These are phyloP conservation scores for Nibea coibor DNA, from an alignment of 2,113 vertebrate genomes.

Conservation along the genomic window DNA sequence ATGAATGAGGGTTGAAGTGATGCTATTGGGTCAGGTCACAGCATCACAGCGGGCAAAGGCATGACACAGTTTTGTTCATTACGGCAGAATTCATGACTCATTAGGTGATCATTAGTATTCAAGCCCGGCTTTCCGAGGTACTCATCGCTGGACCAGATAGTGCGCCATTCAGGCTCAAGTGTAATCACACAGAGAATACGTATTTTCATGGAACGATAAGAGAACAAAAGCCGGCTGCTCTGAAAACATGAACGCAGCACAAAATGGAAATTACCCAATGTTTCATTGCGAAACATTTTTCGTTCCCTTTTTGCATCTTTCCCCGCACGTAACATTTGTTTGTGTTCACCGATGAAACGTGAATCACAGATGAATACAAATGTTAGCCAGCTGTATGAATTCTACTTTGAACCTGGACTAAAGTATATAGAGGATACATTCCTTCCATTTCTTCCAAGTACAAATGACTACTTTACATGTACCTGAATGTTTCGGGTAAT, in stretches of 20 bases:
- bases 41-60: background rate
- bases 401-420: background rate
- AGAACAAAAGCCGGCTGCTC: background rate
- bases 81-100: conserved; percentile 15
- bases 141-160: background rate
- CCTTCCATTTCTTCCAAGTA: too few relatives aligned
- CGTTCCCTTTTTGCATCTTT: background rate
- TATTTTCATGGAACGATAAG: conserved; percentile 5
- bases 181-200: conserved; percentile 1
- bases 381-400: background rate
- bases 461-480: too few relatives aligned
- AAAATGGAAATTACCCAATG: background rate
- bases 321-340: background rate
- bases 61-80: background rate
- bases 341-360: background rate
- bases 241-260: background rate
- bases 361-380: background rate
- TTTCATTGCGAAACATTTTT: background rate
- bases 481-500: too few relatives aligned
- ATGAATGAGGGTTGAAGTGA: background rate
- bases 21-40: background rate
- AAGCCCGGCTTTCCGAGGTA: background rate
- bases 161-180: conserved; percentile 6
- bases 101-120: conserved; percentile 6
- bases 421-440: too few relatives aligned